Base-by-base conservation (phyloP, 2,888 invertebrate genomes). In the Caenorhabditis becei region DNA sequence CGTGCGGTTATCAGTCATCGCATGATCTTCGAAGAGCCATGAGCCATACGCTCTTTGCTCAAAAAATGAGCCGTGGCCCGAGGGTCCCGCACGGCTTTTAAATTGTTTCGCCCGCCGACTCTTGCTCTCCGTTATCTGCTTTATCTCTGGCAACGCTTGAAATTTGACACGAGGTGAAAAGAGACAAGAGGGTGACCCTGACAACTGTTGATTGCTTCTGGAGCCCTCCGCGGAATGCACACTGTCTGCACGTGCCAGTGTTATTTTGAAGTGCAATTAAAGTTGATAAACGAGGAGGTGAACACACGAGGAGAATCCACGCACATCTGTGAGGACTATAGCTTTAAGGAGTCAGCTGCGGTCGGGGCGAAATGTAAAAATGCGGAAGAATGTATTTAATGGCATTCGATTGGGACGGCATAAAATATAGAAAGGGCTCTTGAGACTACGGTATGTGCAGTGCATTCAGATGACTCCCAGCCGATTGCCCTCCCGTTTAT, bases 271-370 rank as follows among this genome's bases (percentile, higher is more conserved):
- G 75, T 75, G 75, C 66, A 65, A 75, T 75, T 75, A 75, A 61
- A 75, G 75, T 75, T 74, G 75, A 75, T 66, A 75, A 75, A 75
- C 61, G 75, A 75, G 37, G 75, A 75, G 75, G 66, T 74, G 62
- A 74, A 65, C 62, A 41, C 32, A 14, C 7, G 14, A 2, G 41
- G 14, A 14, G 47, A 72, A 58, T 56, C 35, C 63, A 74, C 37
- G 35, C 35, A 66, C 75, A 75, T 61, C 75, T 75, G 63, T 59
- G 10, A 26, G 26, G 66, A 61, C 75, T 65, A 74, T 74, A 66
- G 65, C 59, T 58, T 66, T 47, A 58, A 49, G 54, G 51, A 66
- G 75, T 66, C 75, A 59, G 66, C 61, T 75, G 75, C 35, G 49
- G 47, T 47, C 41, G 41, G 47, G n/a, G 18, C 4, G 10, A 47